These are phyloP conservation scores for Cheilosia soror DNA, from an alignment of 2,888 invertebrate genomes.

Conservation along the genomic window DNA sequence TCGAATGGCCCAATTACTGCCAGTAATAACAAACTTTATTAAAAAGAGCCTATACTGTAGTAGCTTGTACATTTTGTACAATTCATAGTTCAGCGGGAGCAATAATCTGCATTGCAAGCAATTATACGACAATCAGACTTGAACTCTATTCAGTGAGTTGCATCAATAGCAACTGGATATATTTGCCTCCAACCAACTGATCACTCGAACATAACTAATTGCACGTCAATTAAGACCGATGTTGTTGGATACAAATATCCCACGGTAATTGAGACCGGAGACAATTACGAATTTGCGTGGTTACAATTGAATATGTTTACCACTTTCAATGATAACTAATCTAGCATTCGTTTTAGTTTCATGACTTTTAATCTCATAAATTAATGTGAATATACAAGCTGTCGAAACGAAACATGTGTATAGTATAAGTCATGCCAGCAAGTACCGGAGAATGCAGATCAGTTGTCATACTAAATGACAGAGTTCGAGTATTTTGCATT, in stretches of 20 bases:
- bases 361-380: neutral
- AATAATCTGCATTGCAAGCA: neutral
- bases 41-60: too few species aligned
- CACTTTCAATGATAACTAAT: slow-evolving; percentile 4
- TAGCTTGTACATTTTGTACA: too few species aligned
- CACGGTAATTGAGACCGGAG: slow-evolving; percentile 27
- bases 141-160: neutral
- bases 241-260: slow-evolving; percentile 4
- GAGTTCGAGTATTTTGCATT: too few species aligned
- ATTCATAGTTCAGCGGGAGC: too few species aligned
- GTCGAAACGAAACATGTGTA: neutral
- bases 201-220: neutral
- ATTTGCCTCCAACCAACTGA: neutral
- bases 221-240: slow-evolving; percentile 12
- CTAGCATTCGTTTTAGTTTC: neutral
- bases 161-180: neutral
- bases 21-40: too few species aligned
- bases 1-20: too few species aligned
- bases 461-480: too few species aligned
- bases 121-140: neutral
- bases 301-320: neutral
- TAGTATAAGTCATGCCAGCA: neutral
- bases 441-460: neutral
- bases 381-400: neutral
- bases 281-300: neutral